A percentile compares a stretch with the other conserved stretches of the same genome.
Evolutionary conservation across 1,140 invertebrate genomes (phyloP).

Genomic region (Linepithema humile): DNA sequence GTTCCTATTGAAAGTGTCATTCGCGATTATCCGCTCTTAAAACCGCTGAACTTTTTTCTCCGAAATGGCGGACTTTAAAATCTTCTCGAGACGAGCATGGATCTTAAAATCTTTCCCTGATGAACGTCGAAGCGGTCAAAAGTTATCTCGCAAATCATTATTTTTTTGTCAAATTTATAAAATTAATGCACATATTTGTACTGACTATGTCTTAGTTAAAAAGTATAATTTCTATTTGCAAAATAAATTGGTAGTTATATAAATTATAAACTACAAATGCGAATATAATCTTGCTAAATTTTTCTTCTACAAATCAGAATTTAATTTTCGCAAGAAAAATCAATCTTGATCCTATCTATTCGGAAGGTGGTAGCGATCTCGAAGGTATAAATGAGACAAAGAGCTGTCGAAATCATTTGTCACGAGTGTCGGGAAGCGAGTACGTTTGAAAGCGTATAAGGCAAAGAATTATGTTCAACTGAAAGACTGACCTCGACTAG

Average conservation of each 20-base stretch:
- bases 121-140: no score
- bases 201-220: no score
- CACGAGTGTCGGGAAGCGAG: background rate
- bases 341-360: background rate
- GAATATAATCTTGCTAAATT: background rate
- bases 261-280: no score
- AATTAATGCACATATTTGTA: no score
- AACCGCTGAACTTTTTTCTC: background rate
- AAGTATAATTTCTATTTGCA: no score
- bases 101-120: background rate
- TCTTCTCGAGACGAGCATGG: background rate
- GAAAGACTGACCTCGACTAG: background rate
- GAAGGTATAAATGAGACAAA: background rate
- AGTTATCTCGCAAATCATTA: background rate
- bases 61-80: background rate
- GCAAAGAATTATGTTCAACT: background rate
- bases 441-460: background rate
- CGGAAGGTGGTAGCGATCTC: background rate
- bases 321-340: background rate
- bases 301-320: background rate
- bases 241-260: no score
- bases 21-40: background rate
- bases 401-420: background rate
- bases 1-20: constrained; percentile 6
- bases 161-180: no score